Evolutionary conservation across 1,140 invertebrate species (phyloP).

Genomic region (Zaprionus ornatus): DNA sequence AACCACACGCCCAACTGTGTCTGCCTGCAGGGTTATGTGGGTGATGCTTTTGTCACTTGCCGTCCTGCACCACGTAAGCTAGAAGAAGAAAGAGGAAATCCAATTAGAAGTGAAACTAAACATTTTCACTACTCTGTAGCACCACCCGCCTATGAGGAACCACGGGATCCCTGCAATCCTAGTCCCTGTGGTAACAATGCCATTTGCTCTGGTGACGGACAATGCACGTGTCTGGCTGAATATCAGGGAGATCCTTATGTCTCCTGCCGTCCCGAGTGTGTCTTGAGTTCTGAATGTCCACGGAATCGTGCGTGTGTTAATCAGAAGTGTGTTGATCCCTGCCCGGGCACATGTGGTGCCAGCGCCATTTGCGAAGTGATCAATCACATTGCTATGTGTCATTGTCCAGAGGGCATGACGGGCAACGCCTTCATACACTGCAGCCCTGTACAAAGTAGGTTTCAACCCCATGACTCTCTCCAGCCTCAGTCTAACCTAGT

Average conservation of each 20-base stretch:
- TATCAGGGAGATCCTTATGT: slow-evolving; percentile 88
- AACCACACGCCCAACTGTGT: slow-evolving; percentile 93
- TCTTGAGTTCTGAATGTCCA: slow-evolving; percentile 92
- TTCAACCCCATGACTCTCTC: neutral
- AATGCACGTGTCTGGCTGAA: slow-evolving; percentile 87
- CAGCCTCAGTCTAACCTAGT: neutral
- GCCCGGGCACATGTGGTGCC: slow-evolving; percentile 89
- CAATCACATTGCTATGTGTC: slow-evolving; percentile 91
- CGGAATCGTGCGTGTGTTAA: slow-evolving; percentile 89
- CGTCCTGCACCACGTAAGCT: slow-evolving; percentile 82
- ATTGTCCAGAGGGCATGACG: slow-evolving; percentile 88
- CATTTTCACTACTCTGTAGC: slow-evolving; percentile 45
- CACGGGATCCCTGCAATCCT: slow-evolving; percentile 85
- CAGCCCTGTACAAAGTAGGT: slow-evolving; percentile 84
- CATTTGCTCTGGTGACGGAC: slow-evolving; percentile 89
- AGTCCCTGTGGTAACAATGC: slow-evolving; percentile 86
- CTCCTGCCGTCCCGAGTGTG: slow-evolving; percentile 92
- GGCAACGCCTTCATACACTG: slow-evolving; percentile 90
- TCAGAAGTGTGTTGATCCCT: slow-evolving; percentile 90
- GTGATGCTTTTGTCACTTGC: slow-evolving; percentile 91
- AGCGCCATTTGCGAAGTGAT: slow-evolving; percentile 90
- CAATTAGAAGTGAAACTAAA: neutral
- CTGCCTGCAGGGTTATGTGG: slow-evolving; percentile 89
- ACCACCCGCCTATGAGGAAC: slow-evolving; percentile 74
- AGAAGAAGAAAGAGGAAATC: neutral